Base-by-base conservation (phyloP, 2,888 invertebrate genomes). In the Altica lythri region DNA sequence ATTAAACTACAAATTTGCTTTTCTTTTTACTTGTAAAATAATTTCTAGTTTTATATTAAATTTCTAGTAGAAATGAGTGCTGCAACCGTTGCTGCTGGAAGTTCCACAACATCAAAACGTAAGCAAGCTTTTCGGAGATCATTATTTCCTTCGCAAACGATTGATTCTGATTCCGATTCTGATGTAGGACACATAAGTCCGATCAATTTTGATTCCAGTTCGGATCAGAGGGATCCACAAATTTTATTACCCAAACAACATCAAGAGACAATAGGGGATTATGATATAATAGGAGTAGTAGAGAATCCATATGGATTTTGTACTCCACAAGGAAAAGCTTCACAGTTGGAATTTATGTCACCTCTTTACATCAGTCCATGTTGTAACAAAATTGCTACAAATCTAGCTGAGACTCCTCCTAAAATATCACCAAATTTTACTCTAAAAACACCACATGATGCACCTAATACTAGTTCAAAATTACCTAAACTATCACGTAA, bases 131-230 rank as follows among this genome's bases (percentile, higher is more conserved):
- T n/a, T n/a, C n/a, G 86, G 66, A 82, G 86, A 60, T 81, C 83
- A 60, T 76, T 86, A 59, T 86, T 88, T 66, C 81, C 81, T 2
- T 34, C 61, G n/a, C 60, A 62, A 37, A 59, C 60, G 12, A 50
- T 55, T 13, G 59, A 63, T 32, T 64, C 63, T 16, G 68, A 68
- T 8, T 57, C 60, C 60, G 81, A 82, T 58, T 80, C 79, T 38
- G 83, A 82, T 65, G 73, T 83, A 54, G 83, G 83, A 46, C 81
- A 80, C 68, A 83, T 83, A 67, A 80, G 80, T 60, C 80, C 82
- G 12, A 65, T 83, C 51, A 80, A 63, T 78, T 79, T 44, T 35
- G 69, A 71, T 17, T 56, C 62, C 10, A 59, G 57, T 55, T 68
- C 61, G 14, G 65, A 64, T n/a, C 38, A 50, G 32, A 62, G 60